Evolutionary conservation across 2,797 vertebrate genomes (phyloP), one percentile per base, ranked within the genome.

Genomic region (Gadopsis marmoratus): DNA sequence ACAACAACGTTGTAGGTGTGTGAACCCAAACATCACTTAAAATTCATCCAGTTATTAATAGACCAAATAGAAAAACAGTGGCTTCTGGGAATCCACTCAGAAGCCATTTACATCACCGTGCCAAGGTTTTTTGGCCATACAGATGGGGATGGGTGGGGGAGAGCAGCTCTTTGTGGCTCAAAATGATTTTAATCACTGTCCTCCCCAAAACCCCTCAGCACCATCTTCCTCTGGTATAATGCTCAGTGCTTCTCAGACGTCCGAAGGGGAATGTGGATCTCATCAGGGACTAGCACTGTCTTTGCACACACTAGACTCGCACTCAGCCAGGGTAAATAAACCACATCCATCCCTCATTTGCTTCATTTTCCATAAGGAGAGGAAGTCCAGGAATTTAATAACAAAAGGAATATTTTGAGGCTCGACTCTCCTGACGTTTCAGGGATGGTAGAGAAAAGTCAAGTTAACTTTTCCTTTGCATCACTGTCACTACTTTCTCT

Each of bases 211-310:
- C 61, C 35, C 86, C 74, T 82, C 77, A 81, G 74, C 37, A 59
- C 56, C 76, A 35, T 70, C 70, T 88, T 85, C 71, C 79, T 51
- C 53, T 87, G 94, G 83, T 90, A 72, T 89, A 95, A 87, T 78
- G 88, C 86, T 92, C 91, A 92, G 80, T 87, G 79, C 86, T 72
- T 86, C 91, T 94, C 93, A 84, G 90, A 92, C 93, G 89, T 90
- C 90, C 74, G n/a, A 26, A 54, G 53, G 76, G 91, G 82, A 86
- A 65, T 92, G 92, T 91, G 89, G 85, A 80, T 86, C 89, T 87
- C 91, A 89, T 93, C 91, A 85, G 79, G 63, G 60, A 87, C 41
- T 37, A 81, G 81, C 48, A 60, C 69, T 64, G 84, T 87, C 91
- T 86, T 76, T 76, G 84, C 83, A 79, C 88, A 87, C 75, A 78